Base-by-base conservation (phyloP, 2,888 invertebrate species). In the Diloba caeruleocephala region DNA sequence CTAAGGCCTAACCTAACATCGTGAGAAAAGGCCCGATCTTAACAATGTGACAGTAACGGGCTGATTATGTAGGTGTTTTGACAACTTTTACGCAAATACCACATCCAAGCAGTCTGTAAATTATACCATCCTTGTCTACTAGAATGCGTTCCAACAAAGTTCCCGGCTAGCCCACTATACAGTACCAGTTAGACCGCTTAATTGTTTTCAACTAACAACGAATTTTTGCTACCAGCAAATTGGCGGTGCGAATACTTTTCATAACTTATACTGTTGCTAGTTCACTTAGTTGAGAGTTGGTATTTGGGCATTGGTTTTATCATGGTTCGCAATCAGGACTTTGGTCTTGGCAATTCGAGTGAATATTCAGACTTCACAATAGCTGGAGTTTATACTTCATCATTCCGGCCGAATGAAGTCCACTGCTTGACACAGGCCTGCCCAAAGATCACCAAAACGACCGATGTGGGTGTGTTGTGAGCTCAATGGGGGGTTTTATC, bases 191-290 rank as follows among this genome's bases (percentile, higher is more conserved):
- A 72, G 75, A 80, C 72, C 75, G 74, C 70, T 77, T 82, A 81
- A 82, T 82, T 81, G 82, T 80, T 82, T 82, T 77, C 76, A 56
- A 72, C 66, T 69, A 71, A 69, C 72, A 74, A 62, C 65, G 48
- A 69, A 68, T 76, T 76, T 76, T 71, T 70, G 68, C 51, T 58
- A 59, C 42, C 36, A 57, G 53, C 56, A 68, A 76, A 73, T 71
- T 71, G 59, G 66, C 54, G 46, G 62, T 23, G 45, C 7, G 14
- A 53, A 53, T 60, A 60, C 54, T 64, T 64, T 63, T 60, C 53
- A 68, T 69, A 66, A 71, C 38, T 61, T 51, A 44, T 38, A 53
- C 36, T 49, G 50, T 66, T 64, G 33, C 33, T 21, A 5, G 6
- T 5, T 37, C 15, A 51, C 19, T 51, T 28, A 3, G 23, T 38